Percentiles rank a stretch among this genome's conserved stretches.
These are phyloP conservation scores for Caenorhabditis sp. DNA, from an alignment of 2,888 invertebrate genomes.

Conservation along the genomic window DNA sequence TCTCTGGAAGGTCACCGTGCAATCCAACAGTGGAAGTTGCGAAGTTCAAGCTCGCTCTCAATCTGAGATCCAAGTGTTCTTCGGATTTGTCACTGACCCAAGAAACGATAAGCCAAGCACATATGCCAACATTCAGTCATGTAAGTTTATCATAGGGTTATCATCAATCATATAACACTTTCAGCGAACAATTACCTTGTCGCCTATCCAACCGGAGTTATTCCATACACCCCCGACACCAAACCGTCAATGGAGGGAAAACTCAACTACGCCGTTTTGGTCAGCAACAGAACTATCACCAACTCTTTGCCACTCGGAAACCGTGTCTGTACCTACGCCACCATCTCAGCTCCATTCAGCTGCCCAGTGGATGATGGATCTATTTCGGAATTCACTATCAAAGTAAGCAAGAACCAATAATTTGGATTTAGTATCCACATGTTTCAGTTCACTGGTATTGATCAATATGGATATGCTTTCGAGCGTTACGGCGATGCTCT, in stretches of 20 bases:
- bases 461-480: slow-evolving; percentile 79
- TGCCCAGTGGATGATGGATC: slow-evolving; percentile 69
- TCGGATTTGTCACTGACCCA: slow-evolving; percentile 74
- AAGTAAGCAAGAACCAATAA: slow-evolving; percentile 30
- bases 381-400: slow-evolving; percentile 66
- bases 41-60: slow-evolving; percentile 74
- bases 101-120: slow-evolving; percentile 70
- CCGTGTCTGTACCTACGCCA: slow-evolving; percentile 66
- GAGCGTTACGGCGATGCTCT: slow-evolving; percentile 72
- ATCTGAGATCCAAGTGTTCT: slow-evolving; percentile 77
- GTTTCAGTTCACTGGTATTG: slow-evolving; percentile 76
- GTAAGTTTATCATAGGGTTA: slow-evolving; percentile 34
- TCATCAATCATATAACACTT: slow-evolving; percentile 7
- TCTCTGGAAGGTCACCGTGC: slow-evolving; percentile 72
- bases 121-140: slow-evolving; percentile 72
- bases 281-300: slow-evolving; percentile 65
- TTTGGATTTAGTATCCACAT: background rate
- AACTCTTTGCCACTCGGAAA: slow-evolving; percentile 63
- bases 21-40: slow-evolving; percentile 68
- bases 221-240: slow-evolving; percentile 66
- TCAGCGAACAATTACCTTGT: slow-evolving; percentile 74
- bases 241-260: slow-evolving; percentile 73
- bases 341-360: slow-evolving; percentile 71
- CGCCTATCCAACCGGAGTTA: slow-evolving; percentile 71
- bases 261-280: slow-evolving; percentile 75